These are phyloP conservation scores for Frankliniella fusca DNA, from an alignment of 2,888 invertebrate species.

Conservation along the genomic window DNA sequence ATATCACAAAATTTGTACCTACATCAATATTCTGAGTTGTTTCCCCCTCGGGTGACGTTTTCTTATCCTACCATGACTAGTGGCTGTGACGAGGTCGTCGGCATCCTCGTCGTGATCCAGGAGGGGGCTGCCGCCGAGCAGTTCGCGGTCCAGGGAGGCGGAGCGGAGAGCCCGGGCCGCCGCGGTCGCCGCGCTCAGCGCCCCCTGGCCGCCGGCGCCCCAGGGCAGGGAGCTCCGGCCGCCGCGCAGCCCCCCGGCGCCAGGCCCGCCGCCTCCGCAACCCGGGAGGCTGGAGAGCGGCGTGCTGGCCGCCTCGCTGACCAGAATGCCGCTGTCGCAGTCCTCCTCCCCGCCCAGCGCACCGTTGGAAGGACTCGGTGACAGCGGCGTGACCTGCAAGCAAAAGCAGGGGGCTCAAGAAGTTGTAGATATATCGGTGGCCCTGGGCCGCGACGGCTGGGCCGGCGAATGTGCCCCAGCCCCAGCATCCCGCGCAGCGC, in stretches of 20 bases:
- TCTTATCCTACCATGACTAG: neutral
- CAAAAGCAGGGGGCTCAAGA: neutral
- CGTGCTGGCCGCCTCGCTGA: conserved; percentile 66
- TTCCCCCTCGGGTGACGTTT: too few relatives aligned
- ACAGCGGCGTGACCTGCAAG: conserved; percentile 11
- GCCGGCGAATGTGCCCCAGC: neutral
- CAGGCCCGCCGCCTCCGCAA: neutral
- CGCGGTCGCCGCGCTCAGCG: neutral
- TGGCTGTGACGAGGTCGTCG: neutral
- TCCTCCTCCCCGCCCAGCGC: conserved; percentile 62
- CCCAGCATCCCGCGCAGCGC: too few relatives aligned
- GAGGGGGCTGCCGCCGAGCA: conserved; percentile 29
- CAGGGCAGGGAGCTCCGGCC: conserved; percentile 55
- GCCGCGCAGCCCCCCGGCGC: conserved; percentile 47
- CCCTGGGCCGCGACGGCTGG: too few relatives aligned
- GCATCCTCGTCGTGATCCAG: conserved; percentile 3
- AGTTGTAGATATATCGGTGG: neutral
- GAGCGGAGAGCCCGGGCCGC: conserved; percentile 11
- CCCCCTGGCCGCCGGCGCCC: conserved; percentile 51
- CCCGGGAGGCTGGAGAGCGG: conserved; percentile 44
- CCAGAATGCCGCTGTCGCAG: conserved; percentile 70
- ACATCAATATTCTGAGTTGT: too few relatives aligned
- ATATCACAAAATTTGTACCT: too few relatives aligned
- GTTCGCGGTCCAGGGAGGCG: conserved; percentile 29
- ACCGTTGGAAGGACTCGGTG: conserved; percentile 22